A percentile compares a stretch with the other conserved stretches of the same genome.
Evolutionary conservation across 2,797 vertebrate species (phyloP).

Genomic region (Miichthys miiuy): DNA sequence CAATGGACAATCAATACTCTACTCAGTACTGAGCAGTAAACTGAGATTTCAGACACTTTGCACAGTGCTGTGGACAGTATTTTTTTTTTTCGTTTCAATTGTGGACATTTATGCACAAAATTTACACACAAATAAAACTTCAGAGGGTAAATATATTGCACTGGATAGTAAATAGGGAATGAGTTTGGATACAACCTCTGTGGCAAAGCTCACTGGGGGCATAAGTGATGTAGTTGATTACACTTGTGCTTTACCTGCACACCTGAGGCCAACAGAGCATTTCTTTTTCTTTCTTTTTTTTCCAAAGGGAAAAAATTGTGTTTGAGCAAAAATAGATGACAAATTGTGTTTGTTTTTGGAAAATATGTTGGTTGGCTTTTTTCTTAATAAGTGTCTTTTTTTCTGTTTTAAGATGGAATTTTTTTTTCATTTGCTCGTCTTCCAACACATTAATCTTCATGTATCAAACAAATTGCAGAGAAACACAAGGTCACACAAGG

Average conservation of each 20-base stretch:
- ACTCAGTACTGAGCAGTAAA: neutral
- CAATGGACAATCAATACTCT: neutral
- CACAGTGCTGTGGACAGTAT: neutral
- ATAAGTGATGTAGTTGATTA: neutral
- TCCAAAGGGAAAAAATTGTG: too few relatives aligned
- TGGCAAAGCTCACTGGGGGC: neutral
- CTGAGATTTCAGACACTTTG: neutral
- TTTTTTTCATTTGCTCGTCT: neutral
- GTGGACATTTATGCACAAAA: neutral
- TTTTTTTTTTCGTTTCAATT: too few relatives aligned
- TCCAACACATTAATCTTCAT: slow-evolving; percentile 16
- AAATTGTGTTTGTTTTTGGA: neutral
- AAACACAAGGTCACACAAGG: slow-evolving; percentile 51
- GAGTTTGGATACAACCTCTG: neutral
- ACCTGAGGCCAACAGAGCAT: neutral
- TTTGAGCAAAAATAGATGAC: too few relatives aligned
- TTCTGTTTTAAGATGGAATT: neutral
- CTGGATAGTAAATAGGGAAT: neutral
- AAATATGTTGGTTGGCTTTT: neutral
- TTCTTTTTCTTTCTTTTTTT: neutral
- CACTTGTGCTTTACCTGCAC: neutral
- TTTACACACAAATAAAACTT: neutral
- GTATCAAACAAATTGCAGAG: neutral
- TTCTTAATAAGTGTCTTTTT: neutral
- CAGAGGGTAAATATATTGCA: neutral